Evolutionary conservation across 2,888 invertebrate species (phyloP).

Genomic region (Clitarchus hookeri): DNA sequence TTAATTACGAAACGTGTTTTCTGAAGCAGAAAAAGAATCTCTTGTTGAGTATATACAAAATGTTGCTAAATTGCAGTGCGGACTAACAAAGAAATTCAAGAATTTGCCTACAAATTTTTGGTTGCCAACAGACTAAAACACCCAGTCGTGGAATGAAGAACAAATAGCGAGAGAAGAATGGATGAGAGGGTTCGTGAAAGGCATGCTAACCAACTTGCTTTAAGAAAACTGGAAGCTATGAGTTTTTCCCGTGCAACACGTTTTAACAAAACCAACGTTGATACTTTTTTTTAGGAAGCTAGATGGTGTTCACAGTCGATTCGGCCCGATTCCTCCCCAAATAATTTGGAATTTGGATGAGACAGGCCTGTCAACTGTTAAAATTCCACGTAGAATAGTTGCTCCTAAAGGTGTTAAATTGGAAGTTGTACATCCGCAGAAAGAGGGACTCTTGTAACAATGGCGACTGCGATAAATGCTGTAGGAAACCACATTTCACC

Average conservation of each 20-base stretch:
- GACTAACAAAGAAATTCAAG: neutral
- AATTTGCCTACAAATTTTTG: neutral
- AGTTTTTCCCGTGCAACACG: too few relatives aligned
- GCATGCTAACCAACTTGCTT: too few relatives aligned
- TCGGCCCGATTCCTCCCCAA: neutral
- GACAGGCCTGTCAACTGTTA: neutral
- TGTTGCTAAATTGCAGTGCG: neutral
- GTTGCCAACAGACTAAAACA: neutral
- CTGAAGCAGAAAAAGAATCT: neutral
- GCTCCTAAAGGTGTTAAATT: neutral
- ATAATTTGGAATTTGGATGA: constrained; percentile 25
- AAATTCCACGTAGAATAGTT: neutral
- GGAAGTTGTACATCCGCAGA: neutral
- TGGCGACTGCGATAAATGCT: too few relatives aligned
- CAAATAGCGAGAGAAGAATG: constrained; percentile 6
- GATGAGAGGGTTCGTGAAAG: neutral
- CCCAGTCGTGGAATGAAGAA: neutral
- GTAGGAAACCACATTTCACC: neutral
- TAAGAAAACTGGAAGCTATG: too few relatives aligned
- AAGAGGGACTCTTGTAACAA: too few relatives aligned
- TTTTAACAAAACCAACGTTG: too few relatives aligned
- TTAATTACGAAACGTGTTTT: neutral
- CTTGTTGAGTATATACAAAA: neutral
- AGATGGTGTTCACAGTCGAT: too few relatives aligned
- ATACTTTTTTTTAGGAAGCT: neutral